These are phyloP conservation scores for Desmophyllum pertusum DNA, from an alignment of 92 coral and sea anemone species.

Conservation along the genomic window DNA sequence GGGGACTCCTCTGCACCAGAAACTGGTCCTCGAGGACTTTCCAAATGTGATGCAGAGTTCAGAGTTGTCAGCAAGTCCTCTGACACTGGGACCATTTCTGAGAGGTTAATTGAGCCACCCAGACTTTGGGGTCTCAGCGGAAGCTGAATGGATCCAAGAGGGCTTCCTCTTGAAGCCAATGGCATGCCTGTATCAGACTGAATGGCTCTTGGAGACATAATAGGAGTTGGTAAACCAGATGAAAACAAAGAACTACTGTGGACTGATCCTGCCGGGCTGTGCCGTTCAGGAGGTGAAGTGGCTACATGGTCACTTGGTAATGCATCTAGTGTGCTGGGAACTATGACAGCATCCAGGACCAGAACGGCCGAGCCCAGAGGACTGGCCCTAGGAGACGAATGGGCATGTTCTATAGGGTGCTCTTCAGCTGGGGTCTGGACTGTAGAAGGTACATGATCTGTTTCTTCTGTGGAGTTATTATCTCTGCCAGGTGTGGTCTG, in stretches of 20 bases:
- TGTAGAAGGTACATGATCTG: not conserved
- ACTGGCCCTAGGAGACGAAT: constrained; percentile 45
- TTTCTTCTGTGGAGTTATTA: not conserved
- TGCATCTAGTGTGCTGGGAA: not conserved
- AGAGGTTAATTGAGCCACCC: constrained; percentile 10
- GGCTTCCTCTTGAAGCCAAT: constrained; percentile 7
- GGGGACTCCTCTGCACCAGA: constrained; percentile 21
- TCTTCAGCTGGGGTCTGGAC: constrained; percentile 14
- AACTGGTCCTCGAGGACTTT: constrained; percentile 6
- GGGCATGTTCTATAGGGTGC: constrained; percentile 6
- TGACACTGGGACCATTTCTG: not conserved
- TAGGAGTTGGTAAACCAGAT: constrained; percentile 41
- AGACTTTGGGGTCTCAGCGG: constrained; percentile 40
- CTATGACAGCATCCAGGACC: not conserved
- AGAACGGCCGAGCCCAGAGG: constrained; percentile 46
- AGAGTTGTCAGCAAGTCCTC: not conserved
- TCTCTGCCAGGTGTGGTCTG: constrained; percentile 2
- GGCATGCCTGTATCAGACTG: constrained; percentile 27
- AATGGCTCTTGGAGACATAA: constrained; percentile 45
- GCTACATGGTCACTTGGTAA: not conserved
- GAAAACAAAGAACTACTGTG: constrained; percentile 40
- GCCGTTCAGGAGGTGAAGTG: constrained; percentile 18
- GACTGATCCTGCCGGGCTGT: constrained; percentile 45
- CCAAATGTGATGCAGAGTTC: constrained; percentile 2
- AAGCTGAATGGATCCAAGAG: constrained; percentile 27